These are phyloP conservation scores for Meloidogyne exigua DNA, from an alignment of 1,140 invertebrate genomes.

Conservation along the genomic window DNA sequence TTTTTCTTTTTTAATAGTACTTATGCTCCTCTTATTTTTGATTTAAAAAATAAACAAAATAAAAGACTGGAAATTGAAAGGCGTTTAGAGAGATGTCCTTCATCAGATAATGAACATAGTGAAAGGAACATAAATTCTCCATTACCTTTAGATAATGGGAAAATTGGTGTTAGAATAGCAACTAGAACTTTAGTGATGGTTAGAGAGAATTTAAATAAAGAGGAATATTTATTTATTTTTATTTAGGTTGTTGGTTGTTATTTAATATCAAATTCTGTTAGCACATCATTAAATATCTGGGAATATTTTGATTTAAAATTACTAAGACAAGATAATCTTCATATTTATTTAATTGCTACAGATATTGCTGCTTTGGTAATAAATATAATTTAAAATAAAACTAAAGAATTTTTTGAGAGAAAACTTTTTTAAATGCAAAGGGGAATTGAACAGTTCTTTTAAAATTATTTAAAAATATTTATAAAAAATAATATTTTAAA, in stretches of 20 bases:
- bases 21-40: background rate
- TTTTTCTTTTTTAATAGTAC: background rate
- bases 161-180: conserved; percentile 52
- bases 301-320: conserved; percentile 55
- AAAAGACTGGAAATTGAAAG: background rate
- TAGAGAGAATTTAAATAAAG: background rate
- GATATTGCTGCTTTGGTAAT: conserved; percentile 51
- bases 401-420: no score
- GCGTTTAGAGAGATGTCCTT: background rate
- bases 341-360: conserved; percentile 51
- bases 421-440: no score
- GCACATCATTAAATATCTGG: conserved; percentile 58
- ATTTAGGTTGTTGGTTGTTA: conserved; percentile 50
- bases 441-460: no score
- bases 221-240: background rate
- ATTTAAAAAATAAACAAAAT: conserved; percentile 2
- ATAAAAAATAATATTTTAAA: conserved; percentile 27
- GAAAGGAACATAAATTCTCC: background rate
- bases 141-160: conserved; percentile 34
- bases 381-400: no score
- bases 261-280: conserved; percentile 49
- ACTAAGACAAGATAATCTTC: conserved; percentile 46
- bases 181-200: conserved; percentile 55
- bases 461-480: no score
- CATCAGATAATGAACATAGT: background rate